Evolutionary conservation across 2,797 vertebrate genomes (phyloP).

Genomic region (Tadarida brasiliensis): DNA sequence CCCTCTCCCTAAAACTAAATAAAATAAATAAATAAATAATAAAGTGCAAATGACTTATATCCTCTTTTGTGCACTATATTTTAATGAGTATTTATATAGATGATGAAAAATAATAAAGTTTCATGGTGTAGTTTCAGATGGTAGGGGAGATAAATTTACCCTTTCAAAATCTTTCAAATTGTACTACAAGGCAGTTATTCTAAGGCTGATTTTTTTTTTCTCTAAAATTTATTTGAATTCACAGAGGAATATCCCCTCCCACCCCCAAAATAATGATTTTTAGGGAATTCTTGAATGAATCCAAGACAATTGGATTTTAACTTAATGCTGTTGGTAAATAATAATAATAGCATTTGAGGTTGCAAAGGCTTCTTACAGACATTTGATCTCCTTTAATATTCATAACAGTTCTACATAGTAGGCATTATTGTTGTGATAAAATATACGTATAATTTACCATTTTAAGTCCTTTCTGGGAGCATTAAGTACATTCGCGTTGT

Average conservation of each 20-base stretch:
- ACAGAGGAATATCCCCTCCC: not conserved
- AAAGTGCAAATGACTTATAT: not conserved
- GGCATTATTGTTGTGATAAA: not conserved
- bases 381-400: not conserved
- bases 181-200: not conserved
- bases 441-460: not conserved
- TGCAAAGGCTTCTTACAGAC: conserved; percentile 20
- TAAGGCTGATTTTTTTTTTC: not conserved
- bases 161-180: conserved; percentile 43
- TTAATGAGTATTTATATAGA: not conserved
- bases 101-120: not conserved
- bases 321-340: not conserved
- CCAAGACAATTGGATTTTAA: not conserved
- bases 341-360: not conserved
- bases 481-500: not conserved
- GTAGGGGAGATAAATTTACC: not conserved
- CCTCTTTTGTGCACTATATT: not conserved
- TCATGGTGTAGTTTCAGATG: not conserved
- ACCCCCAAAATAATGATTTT: not conserved
- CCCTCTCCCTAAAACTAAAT: too few species aligned
- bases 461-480: not conserved
- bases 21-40: too few species aligned
- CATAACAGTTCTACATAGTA: not conserved
- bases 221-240: not conserved
- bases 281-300: conserved; percentile 16